These are phyloP conservation scores for Boleophthalmus pectinirostris DNA, from an alignment of 2,113 vertebrate genomes.

Conservation along the genomic window DNA sequence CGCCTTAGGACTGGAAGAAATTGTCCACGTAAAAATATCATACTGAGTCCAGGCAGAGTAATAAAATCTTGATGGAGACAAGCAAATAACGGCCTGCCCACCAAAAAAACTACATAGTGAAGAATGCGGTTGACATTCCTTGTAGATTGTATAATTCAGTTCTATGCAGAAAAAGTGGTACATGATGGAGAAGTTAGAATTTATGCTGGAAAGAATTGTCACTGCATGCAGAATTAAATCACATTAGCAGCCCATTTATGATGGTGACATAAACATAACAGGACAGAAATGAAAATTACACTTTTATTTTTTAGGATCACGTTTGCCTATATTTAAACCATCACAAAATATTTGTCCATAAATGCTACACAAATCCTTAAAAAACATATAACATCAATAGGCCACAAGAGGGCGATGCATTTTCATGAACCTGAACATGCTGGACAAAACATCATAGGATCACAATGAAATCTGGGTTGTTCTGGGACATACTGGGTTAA, in stretches of 20 bases:
- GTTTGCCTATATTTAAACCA: constrained; percentile 28
- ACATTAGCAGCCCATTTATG: background rate
- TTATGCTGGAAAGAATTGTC: no score
- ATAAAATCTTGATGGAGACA: no score
- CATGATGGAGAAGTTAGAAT: no score
- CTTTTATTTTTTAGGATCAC: constrained; percentile 40
- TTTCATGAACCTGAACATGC: constrained; percentile 46
- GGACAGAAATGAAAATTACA: constrained; percentile 44
- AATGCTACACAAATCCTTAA: constrained; percentile 43
- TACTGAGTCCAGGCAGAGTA: no score
- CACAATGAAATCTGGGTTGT: constrained; percentile 11
- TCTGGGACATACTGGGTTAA: background rate
- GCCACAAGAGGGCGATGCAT: constrained; percentile 47
- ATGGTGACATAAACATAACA: background rate
- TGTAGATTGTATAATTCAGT: no score
- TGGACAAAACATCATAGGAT: constrained; percentile 19
- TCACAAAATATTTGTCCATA: constrained; percentile 55
- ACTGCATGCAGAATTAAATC: background rate
- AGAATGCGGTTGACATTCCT: background rate
- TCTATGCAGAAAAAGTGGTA: no score
- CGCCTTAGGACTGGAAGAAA: background rate
- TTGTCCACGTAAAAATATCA: background rate
- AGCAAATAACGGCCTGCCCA: no score
- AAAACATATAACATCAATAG: constrained; percentile 45
- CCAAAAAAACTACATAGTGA: background rate